A percentile compares a stretch with the other conserved stretches of the same genome.
These are phyloP conservation scores for Aphelinus certus DNA, from an alignment of 1,140 invertebrate species.

Conservation along the genomic window DNA sequence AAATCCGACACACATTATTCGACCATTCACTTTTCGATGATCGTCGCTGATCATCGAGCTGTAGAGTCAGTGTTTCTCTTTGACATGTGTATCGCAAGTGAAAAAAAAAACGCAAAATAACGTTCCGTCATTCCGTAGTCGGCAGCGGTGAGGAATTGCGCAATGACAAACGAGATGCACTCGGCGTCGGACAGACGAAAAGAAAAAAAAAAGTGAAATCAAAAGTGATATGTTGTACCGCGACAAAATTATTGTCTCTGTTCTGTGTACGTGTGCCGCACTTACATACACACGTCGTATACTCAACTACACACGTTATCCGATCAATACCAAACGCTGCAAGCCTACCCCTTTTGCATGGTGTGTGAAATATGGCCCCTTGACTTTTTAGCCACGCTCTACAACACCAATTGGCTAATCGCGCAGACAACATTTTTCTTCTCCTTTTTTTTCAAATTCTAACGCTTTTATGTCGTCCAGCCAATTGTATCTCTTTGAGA, in stretches of 20 bases:
- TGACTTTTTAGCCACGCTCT: slow-evolving; percentile 32
- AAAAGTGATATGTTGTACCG: slow-evolving; percentile 27
- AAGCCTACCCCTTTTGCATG: slow-evolving; percentile 50
- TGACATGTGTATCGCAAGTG: too few relatives aligned
- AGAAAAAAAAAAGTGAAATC: slow-evolving; percentile 38
- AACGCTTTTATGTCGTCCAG: slow-evolving; percentile 34
- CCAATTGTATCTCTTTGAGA: slow-evolving; percentile 21
- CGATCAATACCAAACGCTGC: slow-evolving; percentile 44
- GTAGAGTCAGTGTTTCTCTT: too few relatives aligned
- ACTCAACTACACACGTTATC: slow-evolving; percentile 18
- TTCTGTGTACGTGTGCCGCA: slow-evolving; percentile 21
- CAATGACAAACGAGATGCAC: too few relatives aligned
- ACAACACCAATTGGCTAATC: slow-evolving; percentile 41
- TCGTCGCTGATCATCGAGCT: too few relatives aligned
- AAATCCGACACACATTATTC: background rate
- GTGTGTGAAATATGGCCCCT: slow-evolving; percentile 50
- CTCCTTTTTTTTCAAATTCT: background rate
- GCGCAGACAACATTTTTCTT: slow-evolving; percentile 20
- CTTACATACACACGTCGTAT: background rate
- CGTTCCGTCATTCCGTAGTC: too few relatives aligned
- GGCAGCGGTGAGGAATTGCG: too few relatives aligned
- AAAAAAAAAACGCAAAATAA: too few relatives aligned
- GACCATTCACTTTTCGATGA: too few relatives aligned
- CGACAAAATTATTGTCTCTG: slow-evolving; percentile 6
- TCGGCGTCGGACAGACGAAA: background rate